Conservation (phyloP, 2,113 vertebrate species). For the Phyllostomus hastatus region DNA sequence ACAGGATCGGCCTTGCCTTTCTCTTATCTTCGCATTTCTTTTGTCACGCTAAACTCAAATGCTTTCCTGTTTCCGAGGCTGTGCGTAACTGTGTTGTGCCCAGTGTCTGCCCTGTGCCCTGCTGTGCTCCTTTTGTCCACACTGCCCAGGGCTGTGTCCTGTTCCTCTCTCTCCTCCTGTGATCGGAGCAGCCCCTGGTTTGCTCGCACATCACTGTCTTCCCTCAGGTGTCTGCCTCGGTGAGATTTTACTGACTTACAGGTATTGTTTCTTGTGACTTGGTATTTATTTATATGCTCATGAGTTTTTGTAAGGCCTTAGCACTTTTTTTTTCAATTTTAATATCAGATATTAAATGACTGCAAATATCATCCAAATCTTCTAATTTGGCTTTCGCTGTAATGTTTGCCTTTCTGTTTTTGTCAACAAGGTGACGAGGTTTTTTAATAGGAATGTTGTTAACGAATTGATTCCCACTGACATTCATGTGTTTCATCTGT, state of each 20-base stretch:
- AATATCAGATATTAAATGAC: neutral
- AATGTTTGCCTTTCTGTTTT: neutral
- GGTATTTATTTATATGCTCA: neutral
- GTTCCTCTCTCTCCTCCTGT: neutral
- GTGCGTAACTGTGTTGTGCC: neutral
- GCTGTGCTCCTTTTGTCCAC: conserved; percentile 13
- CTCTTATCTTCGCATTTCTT: neutral
- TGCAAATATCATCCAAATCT: neutral
- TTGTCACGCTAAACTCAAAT: neutral
- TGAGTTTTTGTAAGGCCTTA: neutral
- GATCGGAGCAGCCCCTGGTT: neutral
- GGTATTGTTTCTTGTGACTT: neutral
- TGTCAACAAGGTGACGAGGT: neutral
- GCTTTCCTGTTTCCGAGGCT: neutral
- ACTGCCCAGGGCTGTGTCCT: neutral
- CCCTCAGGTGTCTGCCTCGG: neutral
- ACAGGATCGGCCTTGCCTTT: neutral
- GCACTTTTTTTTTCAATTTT: neutral
- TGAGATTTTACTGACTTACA: neutral
- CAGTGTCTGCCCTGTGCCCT: neutral
- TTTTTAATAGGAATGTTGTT: neutral
- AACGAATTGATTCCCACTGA: neutral
- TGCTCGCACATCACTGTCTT: neutral
- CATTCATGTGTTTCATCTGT: neutral
- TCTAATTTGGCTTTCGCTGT: neutral